Evolutionary conservation across 2,797 vertebrate genomes (phyloP).

Genomic region (Pyrocephalus nanus): DNA sequence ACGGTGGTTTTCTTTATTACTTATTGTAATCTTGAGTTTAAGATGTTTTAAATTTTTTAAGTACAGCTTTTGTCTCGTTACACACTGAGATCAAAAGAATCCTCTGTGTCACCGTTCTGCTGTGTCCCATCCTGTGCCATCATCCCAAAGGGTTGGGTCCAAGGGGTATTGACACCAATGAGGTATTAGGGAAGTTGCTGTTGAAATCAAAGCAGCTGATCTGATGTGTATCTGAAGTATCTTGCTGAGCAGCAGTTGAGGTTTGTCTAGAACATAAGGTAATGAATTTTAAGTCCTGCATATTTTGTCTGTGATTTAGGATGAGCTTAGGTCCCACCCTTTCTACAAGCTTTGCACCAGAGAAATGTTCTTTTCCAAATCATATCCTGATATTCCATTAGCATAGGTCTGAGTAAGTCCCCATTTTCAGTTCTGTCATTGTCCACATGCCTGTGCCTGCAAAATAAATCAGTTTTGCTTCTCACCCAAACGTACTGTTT

Average conservation of each 20-base stretch:
- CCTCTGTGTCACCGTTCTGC: not conserved
- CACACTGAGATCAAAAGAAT: not conserved
- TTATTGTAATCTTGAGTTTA: not conserved
- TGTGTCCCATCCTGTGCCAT: not conserved
- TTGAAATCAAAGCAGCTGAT: not conserved
- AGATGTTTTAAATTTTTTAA: not conserved
- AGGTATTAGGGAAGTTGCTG: not conserved
- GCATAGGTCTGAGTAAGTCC: not conserved
- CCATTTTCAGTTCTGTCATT: not conserved
- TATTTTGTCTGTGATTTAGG: not conserved
- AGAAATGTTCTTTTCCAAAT: not conserved
- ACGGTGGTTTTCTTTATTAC: not conserved
- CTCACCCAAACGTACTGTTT: not conserved
- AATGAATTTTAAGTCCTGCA: not conserved
- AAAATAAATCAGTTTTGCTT: not conserved
- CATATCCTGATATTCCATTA: not conserved
- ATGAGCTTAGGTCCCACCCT: not conserved
- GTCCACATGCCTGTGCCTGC: not conserved
- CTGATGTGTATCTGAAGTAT: not conserved
- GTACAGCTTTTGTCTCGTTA: not conserved
- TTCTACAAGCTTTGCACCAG: not conserved
- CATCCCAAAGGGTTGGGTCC: not conserved
- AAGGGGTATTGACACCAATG: not conserved
- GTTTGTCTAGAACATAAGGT: not conserved
- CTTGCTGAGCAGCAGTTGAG: not conserved